Evolutionary conservation across 2,113 vertebrate species (phyloP), one percentile per base, ranked within the genome.

Genomic region (Xenopus laevis): DNA sequence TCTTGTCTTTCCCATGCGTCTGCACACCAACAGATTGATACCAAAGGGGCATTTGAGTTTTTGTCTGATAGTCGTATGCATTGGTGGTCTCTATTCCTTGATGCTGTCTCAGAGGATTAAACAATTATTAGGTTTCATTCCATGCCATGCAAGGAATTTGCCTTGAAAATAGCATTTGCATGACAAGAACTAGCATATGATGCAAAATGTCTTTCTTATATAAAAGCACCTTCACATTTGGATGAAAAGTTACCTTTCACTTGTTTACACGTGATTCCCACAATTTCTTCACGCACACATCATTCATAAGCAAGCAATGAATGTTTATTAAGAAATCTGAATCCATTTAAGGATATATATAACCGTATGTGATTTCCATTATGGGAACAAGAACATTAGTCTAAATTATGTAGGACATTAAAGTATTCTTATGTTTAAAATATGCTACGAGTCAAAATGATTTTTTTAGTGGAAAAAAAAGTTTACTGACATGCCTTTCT

Each of bases 1-100:
- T 86, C 81, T 69, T 46, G 79, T 83, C 85, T 81, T 79, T 69
- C 66, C 71, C 71, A 66, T 89, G 89, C 87, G 83, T 85, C 84
- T 84, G 20, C 59, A 74, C 78, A 73, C 82, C 80, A 79, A 84
- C 79, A 75, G 74, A 65, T 86, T 82, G 71, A 82, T 88, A 88
- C 85, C 82, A 80, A 87, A 86, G 81, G 81, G 16, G 77, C 68
- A 72, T 77, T 80, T 50, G 10, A 58, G 65, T 87, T 88, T 91
- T 82, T 77, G 79, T 67, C 71, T 80, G 50, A 16, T 78, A 15
- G 12, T 78, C 0, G 33, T 65, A 81, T 81, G 82, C 71, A 47
- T 67, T 79, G 81, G 85, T 75, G 81, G 47, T 81, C 66, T 82
- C 16, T 70, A 82, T 85, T 87, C 77, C 72, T 55, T 71, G 66